Base-by-base conservation (phyloP, 2,113 vertebrate species). In the Suricata suricatta region DNA sequence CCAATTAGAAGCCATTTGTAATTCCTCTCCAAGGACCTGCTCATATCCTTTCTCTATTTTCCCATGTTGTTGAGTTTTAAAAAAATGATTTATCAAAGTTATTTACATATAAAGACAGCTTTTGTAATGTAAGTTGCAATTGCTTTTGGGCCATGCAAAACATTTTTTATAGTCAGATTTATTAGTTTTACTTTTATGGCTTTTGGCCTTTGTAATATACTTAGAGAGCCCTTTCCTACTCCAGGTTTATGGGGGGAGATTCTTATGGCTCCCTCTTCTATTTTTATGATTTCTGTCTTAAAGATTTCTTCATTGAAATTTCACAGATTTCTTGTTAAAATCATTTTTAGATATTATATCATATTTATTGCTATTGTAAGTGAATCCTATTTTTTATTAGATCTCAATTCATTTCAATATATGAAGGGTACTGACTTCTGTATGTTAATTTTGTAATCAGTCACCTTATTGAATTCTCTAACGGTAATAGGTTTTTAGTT, bases 311-410 rank as follows among this genome's bases (percentile, higher is more conserved):
- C 33, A 85, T 63, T 74, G 57, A 91, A 25, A 77, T 54, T 88
- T 92, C 82, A 86, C 3, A 4, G 13, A 83, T 88, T 90, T 87
- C 74, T 86, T 72, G 9, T 86, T 92, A 72, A 41, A 50, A 76
- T 95, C 16, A 54, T 77, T 92, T 83, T 33, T 90, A 41, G 33
- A 16, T 72, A 76, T 90, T 96, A 89, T 64, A 88, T 89, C n/a
- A 90, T 92, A 71, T 82, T 82, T 74, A 71, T 64, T 89, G 35
- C 27, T 87, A 71, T 85, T 93, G 1, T 88, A 93, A 92, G 9
- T 63, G 2, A 5, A 81, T 83, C 23, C 29, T 83, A 11, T 74
- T 35, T 89, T 85, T 74, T 66, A 90, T 79, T 87, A 71, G 64
- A n/a, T 66, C 10, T 90, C 33, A 86, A 90, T 12, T 63, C 29